phyloP scores from a whole-genome alignment of 64 coral and sea anemone genomes.

The Stichodactyla mertensii region DNA sequence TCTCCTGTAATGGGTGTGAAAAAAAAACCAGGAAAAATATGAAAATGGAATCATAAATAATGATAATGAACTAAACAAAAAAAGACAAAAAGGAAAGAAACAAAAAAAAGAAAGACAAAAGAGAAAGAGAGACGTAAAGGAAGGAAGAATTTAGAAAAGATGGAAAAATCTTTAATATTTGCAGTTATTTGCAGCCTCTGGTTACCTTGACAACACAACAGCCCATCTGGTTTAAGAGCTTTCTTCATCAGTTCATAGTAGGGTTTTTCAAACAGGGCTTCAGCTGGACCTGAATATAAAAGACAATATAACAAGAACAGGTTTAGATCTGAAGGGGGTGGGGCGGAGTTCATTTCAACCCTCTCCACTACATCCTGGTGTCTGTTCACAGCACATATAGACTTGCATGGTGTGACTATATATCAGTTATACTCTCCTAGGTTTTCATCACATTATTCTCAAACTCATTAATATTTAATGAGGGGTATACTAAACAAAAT shows the following conservation, averaged over 20 bases:
- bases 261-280: conserved; percentile 72
- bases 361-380: too few relatives aligned
- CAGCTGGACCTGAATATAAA: conserved; percentile 63
- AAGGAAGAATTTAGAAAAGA: not conserved
- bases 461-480: too few relatives aligned
- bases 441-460: too few relatives aligned
- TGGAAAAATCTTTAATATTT: too few relatives aligned
- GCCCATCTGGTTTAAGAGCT: conserved; percentile 82
- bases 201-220: conserved; percentile 63
- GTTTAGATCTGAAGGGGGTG: too few relatives aligned
- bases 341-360: too few relatives aligned
- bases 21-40: not conserved
- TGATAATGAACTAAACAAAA: not conserved
- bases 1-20: conserved; percentile 45
- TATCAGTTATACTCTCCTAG: too few relatives aligned
- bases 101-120: not conserved
- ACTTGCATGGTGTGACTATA: too few relatives aligned
- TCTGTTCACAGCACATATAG: too few relatives aligned
- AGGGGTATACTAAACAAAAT: too few relatives aligned
- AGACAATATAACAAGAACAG: not conserved
- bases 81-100: not conserved
- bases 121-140: not conserved
- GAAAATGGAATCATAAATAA: not conserved
- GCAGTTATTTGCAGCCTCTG: not conserved
- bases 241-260: conserved; percentile 93